Base-by-base conservation (phyloP, 2,113 vertebrate species). In the Lathamus discolor region DNA sequence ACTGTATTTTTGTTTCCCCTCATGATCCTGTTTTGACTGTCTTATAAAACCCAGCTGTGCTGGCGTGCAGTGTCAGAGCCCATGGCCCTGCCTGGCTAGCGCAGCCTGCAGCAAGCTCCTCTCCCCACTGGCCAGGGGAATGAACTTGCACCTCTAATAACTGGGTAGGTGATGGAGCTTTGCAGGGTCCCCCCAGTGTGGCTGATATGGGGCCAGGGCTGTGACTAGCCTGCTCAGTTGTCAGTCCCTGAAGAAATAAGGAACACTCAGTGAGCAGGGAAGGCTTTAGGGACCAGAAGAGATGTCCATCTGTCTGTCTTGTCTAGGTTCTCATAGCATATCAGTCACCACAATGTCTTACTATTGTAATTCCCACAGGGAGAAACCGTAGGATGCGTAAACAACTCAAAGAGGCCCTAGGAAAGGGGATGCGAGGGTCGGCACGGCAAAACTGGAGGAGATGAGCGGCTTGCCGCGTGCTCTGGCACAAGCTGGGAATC, bases 321-420 rank as follows among this genome's bases (percentile, higher is more conserved):
- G 54, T 80, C 90, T 62, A 63, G 41, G 49, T 91, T 95, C 91
- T 91, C 37, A 41, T 62, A 64, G 57, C 37, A 9, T 81, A 90
- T 51, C 87, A 46, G 78, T 93, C 35, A 46, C 72, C 51, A 43
- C 82, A 69, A 39, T 27, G 51, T 64, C 77, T 94, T 55, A 54
- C 78, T 76, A 68, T 69, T 77, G 59, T 52, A 86, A 80, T 88
- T 96, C 84, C 88, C 83, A 11, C 20, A 67, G 90, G 75, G 54
- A 92, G 63, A 94, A 91, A 78, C 67, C 11, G 8, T 55, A 61
- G 90, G 92, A 88, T 91, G 84, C 70, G 75, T 64, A 91, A 92
- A 91, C 74, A 82, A 83, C 67, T 76, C 41, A 44, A 63, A 91
- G 94, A 91, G 90, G 90, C 83, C 93, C 76, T 12, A 0, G 88